Evolutionary conservation across 1,140 invertebrate species (phyloP).

Genomic region (Psilanteris sp.): DNA sequence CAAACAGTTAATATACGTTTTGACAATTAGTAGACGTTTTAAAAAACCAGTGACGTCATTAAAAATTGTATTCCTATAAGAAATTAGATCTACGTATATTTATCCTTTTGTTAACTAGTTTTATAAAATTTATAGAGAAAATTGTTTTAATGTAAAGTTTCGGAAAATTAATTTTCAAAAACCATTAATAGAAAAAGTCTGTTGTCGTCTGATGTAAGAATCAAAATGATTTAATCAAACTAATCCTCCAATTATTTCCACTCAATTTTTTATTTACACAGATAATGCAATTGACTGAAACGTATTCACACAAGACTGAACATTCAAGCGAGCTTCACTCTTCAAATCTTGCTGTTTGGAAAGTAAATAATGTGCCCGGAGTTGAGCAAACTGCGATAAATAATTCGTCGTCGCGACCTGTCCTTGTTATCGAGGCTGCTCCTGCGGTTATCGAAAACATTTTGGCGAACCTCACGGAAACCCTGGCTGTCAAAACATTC

Average conservation of each 20-base stretch:
- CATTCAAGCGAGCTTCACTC: background rate
- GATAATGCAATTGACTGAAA: conserved; percentile 37
- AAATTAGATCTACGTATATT: no score
- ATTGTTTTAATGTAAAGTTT: no score
- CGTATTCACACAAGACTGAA: conserved; percentile 25
- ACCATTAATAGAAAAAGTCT: no score
- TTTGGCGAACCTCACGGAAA: conserved; percentile 15
- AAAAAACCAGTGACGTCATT: no score
- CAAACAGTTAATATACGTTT: no score
- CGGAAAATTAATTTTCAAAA: no score
- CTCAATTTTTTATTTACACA: conserved; percentile 7
- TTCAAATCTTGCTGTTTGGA: no score
- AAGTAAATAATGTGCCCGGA: background rate
- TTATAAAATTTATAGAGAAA: no score
- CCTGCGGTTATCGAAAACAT: conserved; percentile 14
- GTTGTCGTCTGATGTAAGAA: no score
- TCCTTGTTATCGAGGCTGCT: conserved; percentile 10
- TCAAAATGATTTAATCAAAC: background rate
- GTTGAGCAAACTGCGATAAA: background rate
- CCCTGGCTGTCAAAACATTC: background rate
- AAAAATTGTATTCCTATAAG: no score
- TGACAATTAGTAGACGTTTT: no score
- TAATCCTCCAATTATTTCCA: conserved; percentile 6
- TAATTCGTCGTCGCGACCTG: conserved; percentile 20
- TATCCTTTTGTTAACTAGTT: no score